phyloP scores from a whole-genome alignment of 2,888 invertebrate species.

The Syritta pipiens region DNA sequence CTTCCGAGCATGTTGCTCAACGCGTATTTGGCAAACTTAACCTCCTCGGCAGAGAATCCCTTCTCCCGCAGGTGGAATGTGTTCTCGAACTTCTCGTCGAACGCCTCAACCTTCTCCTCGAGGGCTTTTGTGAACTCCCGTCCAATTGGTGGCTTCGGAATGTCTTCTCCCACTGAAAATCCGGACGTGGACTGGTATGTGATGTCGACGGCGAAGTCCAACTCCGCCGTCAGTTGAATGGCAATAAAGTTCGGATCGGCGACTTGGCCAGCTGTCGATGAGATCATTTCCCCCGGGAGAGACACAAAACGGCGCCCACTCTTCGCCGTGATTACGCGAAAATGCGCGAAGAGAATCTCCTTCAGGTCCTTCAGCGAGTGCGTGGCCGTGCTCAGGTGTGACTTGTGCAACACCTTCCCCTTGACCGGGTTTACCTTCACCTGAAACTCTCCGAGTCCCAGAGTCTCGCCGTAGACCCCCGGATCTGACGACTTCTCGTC shows the following conservation, averaged over 20 bases:
- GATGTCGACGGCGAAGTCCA: slow-evolving; percentile 91
- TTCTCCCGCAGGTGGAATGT: slow-evolving; percentile 88
- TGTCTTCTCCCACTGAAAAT: slow-evolving; percentile 79
- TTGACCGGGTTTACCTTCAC: slow-evolving; percentile 76
- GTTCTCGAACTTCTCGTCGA: slow-evolving; percentile 89
- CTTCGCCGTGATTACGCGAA: slow-evolving; percentile 82
- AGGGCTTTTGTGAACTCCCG: slow-evolving; percentile 85
- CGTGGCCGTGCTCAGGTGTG: slow-evolving; percentile 86
- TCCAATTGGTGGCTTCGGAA: slow-evolving; percentile 81
- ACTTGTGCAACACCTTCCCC: slow-evolving; percentile 85
- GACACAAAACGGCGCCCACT: slow-evolving; percentile 81
- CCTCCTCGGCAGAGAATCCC: slow-evolving; percentile 84
- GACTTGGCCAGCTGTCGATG: slow-evolving; percentile 81
- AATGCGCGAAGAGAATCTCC: slow-evolving; percentile 86
- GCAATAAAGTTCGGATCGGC: slow-evolving; percentile 88
- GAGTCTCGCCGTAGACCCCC: slow-evolving; percentile 85
- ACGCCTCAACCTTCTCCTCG: slow-evolving; percentile 82
- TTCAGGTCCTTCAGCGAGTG: slow-evolving; percentile 86
- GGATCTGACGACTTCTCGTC: slow-evolving; percentile 76
- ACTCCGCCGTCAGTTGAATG: slow-evolving; percentile 86
- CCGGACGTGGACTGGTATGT: slow-evolving; percentile 89
- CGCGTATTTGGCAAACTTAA: slow-evolving; percentile 89
- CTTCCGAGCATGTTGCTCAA: slow-evolving; percentile 97
- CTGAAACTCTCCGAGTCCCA: slow-evolving; percentile 88
- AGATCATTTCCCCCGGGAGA: slow-evolving; percentile 83